A percentile compares a stretch with the other conserved stretches of the same genome.
Conservation (phyloP, 2,113 vertebrate species). For the Antechinus stuartii region DNA sequence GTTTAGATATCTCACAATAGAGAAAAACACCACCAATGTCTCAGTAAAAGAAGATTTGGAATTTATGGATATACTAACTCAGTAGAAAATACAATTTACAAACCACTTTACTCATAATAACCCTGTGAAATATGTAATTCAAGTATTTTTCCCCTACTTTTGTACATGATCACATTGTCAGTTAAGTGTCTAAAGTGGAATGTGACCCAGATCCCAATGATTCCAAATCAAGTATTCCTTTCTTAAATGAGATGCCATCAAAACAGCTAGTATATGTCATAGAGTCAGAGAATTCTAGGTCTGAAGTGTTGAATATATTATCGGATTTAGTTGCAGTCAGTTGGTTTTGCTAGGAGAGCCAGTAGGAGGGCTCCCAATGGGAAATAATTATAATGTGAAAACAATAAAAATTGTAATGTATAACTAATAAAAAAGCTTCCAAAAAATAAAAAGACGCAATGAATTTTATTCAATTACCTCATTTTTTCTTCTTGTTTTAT, state of each 20-base stretch:
- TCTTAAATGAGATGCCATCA: neutral
- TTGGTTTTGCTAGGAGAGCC: neutral
- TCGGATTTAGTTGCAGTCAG: neutral
- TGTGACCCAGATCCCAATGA: neutral
- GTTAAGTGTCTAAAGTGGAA: neutral
- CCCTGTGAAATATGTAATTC: neutral
- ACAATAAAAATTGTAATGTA: neutral
- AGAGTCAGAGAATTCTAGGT: neutral
- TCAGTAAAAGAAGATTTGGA: neutral
- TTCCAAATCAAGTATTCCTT: neutral
- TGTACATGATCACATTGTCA: neutral
- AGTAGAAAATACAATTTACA: neutral
- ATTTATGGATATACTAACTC: neutral
- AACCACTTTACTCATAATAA: neutral
- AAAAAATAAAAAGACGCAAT: neutral
- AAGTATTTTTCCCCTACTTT: neutral
- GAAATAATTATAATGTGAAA: neutral
- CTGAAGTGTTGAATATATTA: neutral
- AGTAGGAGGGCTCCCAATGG: neutral
- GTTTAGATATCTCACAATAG: conserved; percentile 12
- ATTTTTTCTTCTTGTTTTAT: conserved; percentile 11
- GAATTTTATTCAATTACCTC: neutral
- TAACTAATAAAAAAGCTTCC: conserved; percentile 7
- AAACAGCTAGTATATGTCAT: neutral
- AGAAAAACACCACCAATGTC: conserved; percentile 3